Percentiles rank a stretch among this genome's conserved stretches.
Evolutionary conservation across 2,888 invertebrate species (phyloP).

Genomic region (Mongoloraphidia duomilia): DNA sequence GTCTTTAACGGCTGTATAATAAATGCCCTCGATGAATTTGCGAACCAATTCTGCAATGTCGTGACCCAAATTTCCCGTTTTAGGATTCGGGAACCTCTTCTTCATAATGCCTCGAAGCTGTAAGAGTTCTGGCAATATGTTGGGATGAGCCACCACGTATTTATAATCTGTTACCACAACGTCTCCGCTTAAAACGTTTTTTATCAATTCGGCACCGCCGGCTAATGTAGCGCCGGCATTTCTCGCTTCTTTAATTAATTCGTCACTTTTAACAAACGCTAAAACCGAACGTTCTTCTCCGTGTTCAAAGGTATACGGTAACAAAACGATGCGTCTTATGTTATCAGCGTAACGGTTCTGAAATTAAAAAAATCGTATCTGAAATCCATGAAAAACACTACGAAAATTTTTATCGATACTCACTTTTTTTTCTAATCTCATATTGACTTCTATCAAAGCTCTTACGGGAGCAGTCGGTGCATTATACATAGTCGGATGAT

Average conservation of each 20-base stretch:
- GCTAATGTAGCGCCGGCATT: conserved; percentile 58
- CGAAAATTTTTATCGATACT: conserved; percentile 1
- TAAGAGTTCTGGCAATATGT: conserved; percentile 62
- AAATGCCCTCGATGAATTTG: conserved; percentile 54
- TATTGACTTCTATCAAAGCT: conserved; percentile 63
- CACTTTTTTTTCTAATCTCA: conserved; percentile 57
- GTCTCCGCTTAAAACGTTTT: conserved; percentile 61
- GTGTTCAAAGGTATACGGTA: conserved; percentile 56
- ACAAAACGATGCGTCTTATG: conserved; percentile 47
- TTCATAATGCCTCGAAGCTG: conserved; percentile 64
- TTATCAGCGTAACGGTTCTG: conserved; percentile 54
- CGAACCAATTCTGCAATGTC: conserved; percentile 46
- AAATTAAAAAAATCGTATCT: conserved; percentile 14
- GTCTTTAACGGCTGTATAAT: conserved; percentile 50
- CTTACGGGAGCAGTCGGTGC: conserved; percentile 53
- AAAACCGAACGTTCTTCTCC: conserved; percentile 53
- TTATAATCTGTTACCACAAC: conserved; percentile 54
- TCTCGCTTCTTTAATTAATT: conserved; percentile 40
- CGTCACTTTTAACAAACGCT: conserved; percentile 58
- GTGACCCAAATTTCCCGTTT: conserved; percentile 48
- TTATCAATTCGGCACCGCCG: conserved; percentile 61
- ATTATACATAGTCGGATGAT: conserved; percentile 73
- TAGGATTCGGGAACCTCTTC: conserved; percentile 56
- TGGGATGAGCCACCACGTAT: conserved; percentile 61
- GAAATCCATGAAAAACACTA: background rate